phyloP scores from a whole-genome alignment of 1,140 invertebrate species.

The Macrobrachium nipponense region DNA sequence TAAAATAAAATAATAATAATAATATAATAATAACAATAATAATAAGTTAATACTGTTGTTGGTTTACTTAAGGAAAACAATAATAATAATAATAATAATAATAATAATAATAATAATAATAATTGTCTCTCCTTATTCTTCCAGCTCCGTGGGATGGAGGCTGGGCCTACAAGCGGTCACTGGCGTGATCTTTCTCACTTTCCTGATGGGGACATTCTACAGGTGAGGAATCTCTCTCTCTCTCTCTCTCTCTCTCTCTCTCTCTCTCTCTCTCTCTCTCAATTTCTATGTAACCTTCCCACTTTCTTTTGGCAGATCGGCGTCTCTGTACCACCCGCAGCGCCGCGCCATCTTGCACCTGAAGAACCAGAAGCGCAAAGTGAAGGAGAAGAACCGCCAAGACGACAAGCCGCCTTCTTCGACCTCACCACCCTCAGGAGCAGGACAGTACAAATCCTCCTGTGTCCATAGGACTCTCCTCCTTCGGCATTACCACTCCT shows the following conservation, averaged over 20 bases:
- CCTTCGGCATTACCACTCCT: conserved; percentile 87
- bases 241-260: too few species aligned
- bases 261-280: not conserved
- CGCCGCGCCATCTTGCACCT: conserved; percentile 88
- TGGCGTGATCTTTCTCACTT: conserved; percentile 84
- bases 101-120: not conserved
- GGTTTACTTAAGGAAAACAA: too few species aligned
- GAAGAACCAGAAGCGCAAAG: conserved; percentile 88
- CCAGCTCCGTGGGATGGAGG: conserved; percentile 88
- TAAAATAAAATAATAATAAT: too few species aligned
- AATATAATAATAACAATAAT: too few species aligned
- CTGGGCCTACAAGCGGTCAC: conserved; percentile 88
- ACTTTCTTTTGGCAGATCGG: conserved; percentile 72
- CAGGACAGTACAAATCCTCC: conserved; percentile 84
- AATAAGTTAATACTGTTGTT: too few species aligned
- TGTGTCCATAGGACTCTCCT: conserved; percentile 82
- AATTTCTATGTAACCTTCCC: too few species aligned
- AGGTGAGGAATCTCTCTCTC: conserved; percentile 63
- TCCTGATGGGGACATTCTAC: conserved; percentile 89
- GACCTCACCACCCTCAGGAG: conserved; percentile 86
- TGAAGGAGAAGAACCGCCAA: conserved; percentile 66
- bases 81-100: too few species aligned
- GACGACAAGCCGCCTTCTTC: conserved; percentile 85
- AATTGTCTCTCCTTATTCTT: not conserved
- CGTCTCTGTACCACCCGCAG: conserved; percentile 90